Evolutionary conservation across 2,797 vertebrate species (phyloP).

Genomic region (Novumbra hubbsi): DNA sequence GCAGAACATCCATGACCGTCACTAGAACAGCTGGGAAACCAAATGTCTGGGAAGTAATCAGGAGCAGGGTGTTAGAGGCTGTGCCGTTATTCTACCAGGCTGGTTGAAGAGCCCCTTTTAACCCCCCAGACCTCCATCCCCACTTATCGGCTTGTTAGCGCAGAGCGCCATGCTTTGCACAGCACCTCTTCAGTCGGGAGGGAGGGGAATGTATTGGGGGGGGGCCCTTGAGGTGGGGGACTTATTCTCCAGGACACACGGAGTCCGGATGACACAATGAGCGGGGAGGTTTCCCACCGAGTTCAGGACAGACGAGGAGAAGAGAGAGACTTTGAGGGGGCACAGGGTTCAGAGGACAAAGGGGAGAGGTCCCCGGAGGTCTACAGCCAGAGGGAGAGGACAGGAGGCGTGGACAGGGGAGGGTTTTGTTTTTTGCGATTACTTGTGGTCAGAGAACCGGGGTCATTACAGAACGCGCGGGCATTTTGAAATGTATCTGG

Average conservation of each 20-base stretch:
- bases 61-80: constrained; percentile 39
- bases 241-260: constrained; percentile 62
- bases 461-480: neutral
- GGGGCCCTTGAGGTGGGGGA: constrained; percentile 46
- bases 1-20: constrained; percentile 30
- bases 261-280: constrained; percentile 60
- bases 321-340: constrained; percentile 51
- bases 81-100: constrained; percentile 20
- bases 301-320: constrained; percentile 55
- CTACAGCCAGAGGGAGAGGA: constrained; percentile 20
- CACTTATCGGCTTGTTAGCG: constrained; percentile 44
- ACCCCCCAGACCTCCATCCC: constrained; percentile 38
- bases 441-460: neutral
- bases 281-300: constrained; percentile 62
- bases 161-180: constrained; percentile 45
- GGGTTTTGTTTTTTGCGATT: neutral
- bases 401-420: neutral
- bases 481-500: neutral
- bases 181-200: constrained; percentile 39
- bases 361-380: constrained; percentile 54
- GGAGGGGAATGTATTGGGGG: constrained; percentile 32
- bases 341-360: constrained; percentile 54
- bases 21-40: constrained; percentile 12
- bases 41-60: constrained; percentile 25
- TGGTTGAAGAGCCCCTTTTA: constrained; percentile 40